Evolutionary conservation across 2,888 invertebrate genomes (phyloP).

Genomic region (Malacosoma neustria): DNA sequence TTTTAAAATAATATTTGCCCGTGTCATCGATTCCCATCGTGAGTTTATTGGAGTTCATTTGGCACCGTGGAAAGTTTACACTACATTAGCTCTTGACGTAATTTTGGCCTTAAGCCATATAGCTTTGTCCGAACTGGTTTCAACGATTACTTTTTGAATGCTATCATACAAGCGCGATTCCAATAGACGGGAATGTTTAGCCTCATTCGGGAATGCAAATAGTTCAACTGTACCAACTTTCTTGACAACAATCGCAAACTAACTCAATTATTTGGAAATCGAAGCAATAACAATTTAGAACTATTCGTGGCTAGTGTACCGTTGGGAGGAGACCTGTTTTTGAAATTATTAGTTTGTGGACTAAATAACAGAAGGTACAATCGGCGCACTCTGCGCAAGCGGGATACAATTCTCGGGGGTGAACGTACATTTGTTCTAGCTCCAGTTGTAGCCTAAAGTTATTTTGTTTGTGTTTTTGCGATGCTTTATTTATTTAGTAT

Average conservation of each 20-base stretch:
- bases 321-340: not conserved
- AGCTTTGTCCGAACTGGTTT: slow-evolving; percentile 21
- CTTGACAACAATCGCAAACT: slow-evolving; percentile 5
- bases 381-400: not conserved
- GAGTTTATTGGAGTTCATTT: slow-evolving; percentile 46
- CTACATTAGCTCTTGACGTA: slow-evolving; percentile 45
- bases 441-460: not conserved
- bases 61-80: slow-evolving; percentile 56
- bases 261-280: not conserved
- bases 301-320: slow-evolving; percentile 1
- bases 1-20: not conserved
- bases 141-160: slow-evolving; percentile 31
- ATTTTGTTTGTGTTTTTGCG: too few species aligned
- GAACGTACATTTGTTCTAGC: not conserved
- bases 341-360: not conserved
- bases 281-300: slow-evolving; percentile 1
- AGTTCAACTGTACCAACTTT: slow-evolving; percentile 9
- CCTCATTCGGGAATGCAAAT: slow-evolving; percentile 17
- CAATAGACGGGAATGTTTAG: slow-evolving; percentile 4
- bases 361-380: not conserved
- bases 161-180: slow-evolving; percentile 19
- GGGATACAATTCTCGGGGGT: not conserved
- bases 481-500: too few species aligned
- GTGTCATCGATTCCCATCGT: slow-evolving; percentile 24
- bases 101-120: slow-evolving; percentile 50